Evolutionary conservation across 2,888 invertebrate species (phyloP).

Genomic region (Netelia fuscicornis): DNA sequence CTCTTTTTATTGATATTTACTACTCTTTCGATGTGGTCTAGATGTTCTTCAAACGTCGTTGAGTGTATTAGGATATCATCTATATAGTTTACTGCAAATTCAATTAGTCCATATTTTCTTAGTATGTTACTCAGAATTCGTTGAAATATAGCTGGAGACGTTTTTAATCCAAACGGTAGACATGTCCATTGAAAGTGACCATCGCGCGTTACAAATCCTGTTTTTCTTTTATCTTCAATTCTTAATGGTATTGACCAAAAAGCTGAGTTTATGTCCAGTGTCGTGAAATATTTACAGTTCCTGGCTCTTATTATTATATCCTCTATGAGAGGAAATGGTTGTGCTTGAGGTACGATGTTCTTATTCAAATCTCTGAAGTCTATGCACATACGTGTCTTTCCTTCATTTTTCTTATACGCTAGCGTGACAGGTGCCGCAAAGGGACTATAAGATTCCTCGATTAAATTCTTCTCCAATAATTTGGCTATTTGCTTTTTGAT

Average conservation of each 20-base stretch:
- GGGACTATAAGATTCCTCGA: conserved; percentile 32
- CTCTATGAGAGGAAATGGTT: conserved; percentile 28
- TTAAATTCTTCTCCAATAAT: neutral
- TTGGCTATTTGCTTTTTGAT: conserved; percentile 33
- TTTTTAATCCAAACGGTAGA: conserved; percentile 23
- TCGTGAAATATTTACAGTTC: conserved; percentile 17
- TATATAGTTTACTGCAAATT: conserved; percentile 2
- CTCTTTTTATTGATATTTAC: conserved; percentile 47
- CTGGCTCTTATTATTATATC: conserved; percentile 8
- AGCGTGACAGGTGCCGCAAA: conserved; percentile 30
- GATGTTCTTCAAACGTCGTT: conserved; percentile 22
- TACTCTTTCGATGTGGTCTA: conserved; percentile 48
- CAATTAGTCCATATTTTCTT: neutral
- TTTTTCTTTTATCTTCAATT: conserved; percentile 17
- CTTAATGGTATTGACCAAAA: conserved; percentile 35
- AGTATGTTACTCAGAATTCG: conserved; percentile 1
- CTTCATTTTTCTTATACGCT: conserved; percentile 31
- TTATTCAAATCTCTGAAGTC: conserved; percentile 21
- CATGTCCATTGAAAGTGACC: conserved; percentile 16
- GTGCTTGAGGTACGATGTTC: conserved; percentile 7
- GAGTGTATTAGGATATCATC: neutral
- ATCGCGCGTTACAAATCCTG: neutral
- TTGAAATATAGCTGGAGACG: neutral
- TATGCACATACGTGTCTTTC: conserved; percentile 12
- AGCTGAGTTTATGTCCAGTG: conserved; percentile 16